These are phyloP conservation scores for Ctenopoma multispine DNA, from an alignment of 2,797 vertebrate species.

Conservation along the genomic window DNA sequence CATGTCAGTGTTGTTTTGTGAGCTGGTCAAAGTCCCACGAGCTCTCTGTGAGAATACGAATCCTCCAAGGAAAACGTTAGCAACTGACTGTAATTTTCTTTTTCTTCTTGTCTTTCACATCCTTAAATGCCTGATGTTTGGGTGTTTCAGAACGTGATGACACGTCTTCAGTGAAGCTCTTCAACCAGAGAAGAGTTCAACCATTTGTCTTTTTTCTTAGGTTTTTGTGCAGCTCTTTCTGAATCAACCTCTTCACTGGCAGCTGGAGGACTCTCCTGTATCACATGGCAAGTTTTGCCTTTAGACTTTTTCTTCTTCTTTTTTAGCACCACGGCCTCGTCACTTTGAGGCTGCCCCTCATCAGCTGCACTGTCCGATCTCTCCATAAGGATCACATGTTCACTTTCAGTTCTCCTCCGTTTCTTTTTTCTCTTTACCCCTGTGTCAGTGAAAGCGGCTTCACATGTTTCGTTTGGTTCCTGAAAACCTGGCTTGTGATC, in stretches of 20 bases:
- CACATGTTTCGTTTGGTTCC: neutral
- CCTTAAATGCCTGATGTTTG: neutral
- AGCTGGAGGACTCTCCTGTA: neutral
- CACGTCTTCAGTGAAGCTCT: neutral
- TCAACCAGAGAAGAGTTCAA: neutral
- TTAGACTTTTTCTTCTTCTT: conserved; percentile 33
- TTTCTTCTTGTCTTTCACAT: conserved; percentile 7
- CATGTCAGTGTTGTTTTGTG: neutral
- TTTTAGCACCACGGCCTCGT: neutral
- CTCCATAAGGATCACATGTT: neutral
- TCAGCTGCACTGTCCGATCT: neutral
- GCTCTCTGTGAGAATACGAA: too few species aligned
- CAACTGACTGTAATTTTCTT: neutral
- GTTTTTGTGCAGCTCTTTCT: neutral
- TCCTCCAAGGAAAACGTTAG: neutral
- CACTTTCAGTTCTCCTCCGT: neutral
- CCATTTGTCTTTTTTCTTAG: neutral
- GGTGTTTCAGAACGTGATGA: neutral
- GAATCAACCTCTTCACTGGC: conserved; percentile 3
- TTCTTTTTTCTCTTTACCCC: conserved; percentile 39
- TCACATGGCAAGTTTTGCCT: neutral
- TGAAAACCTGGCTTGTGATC: neutral
- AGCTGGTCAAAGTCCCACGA: neutral
- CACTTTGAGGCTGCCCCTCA: neutral
- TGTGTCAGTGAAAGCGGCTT: neutral